These are phyloP conservation scores for Seriola quinqueradiata DNA, from an alignment of 2,113 vertebrate species.

Conservation along the genomic window DNA sequence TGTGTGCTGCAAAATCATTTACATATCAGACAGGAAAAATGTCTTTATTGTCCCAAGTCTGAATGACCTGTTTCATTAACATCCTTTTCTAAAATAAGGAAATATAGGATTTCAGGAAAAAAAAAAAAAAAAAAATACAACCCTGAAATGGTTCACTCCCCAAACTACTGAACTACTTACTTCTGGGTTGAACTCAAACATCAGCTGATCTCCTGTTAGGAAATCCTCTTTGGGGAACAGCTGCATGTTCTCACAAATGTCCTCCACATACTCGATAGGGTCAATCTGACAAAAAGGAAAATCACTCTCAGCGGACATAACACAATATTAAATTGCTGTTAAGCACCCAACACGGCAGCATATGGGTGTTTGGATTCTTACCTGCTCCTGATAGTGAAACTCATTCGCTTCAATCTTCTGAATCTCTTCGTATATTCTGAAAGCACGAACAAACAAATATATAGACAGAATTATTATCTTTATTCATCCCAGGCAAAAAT, in stretches of 20 bases:
- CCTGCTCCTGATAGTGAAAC: constrained; percentile 98
- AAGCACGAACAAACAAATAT: background rate
- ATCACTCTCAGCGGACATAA: background rate
- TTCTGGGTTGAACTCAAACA: constrained; percentile 88
- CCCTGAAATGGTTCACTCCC: constrained; percentile 42
- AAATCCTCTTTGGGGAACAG: constrained; percentile 93
- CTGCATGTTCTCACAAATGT: constrained; percentile 98
- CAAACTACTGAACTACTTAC: constrained; percentile 65
- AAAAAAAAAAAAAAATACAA: constrained; percentile 25
- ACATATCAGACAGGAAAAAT: constrained; percentile 1
- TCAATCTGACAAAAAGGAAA: constrained; percentile 86
- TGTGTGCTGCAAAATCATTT: constrained; percentile 10
- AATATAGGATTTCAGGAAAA: constrained; percentile 28
- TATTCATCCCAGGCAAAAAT: background rate
- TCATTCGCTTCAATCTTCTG: constrained; percentile 97
- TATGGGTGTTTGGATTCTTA: constrained; percentile 62
- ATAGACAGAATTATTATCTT: constrained; percentile 31
- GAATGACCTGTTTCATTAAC: constrained; percentile 49
- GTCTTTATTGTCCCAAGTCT: constrained; percentile 3
- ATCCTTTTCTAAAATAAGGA: constrained; percentile 47
- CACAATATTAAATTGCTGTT: background rate
- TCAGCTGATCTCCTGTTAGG: constrained; percentile 95
- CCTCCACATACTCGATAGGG: constrained; percentile 95
- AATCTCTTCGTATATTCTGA: constrained; percentile 96
- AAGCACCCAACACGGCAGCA: background rate